phyloP scores from a whole-genome alignment of 2,888 invertebrate species.

The Gastracanthus pulcherrimus region DNA sequence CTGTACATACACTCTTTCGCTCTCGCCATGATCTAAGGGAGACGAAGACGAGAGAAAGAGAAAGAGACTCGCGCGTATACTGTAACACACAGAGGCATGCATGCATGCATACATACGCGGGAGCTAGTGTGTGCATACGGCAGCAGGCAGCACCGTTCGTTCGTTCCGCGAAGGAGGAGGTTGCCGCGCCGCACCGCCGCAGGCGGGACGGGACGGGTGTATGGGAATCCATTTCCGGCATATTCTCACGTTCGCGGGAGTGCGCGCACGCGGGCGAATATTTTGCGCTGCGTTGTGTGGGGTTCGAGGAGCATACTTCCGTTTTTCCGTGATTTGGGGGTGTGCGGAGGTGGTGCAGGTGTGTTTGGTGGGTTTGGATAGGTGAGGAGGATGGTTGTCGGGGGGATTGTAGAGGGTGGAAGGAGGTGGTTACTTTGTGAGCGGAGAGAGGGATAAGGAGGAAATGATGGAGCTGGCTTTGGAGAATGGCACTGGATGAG shows the following conservation, averaged over 20 bases:
- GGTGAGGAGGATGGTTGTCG: neutral
- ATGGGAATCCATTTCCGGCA: constrained; percentile 70
- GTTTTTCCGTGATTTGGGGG: neutral
- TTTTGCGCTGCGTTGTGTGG: neutral
- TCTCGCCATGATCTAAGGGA: constrained; percentile 3
- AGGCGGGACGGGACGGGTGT: constrained; percentile 48
- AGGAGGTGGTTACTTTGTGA: neutral
- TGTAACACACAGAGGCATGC: too few relatives aligned
- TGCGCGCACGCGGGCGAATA: neutral
- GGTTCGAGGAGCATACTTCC: neutral
- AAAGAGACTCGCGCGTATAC: too few relatives aligned
- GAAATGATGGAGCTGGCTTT: neutral
- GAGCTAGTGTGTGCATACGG: neutral
- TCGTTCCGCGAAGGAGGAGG: constrained; percentile 38
- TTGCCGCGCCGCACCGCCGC: constrained; percentile 13
- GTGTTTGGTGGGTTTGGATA: too few relatives aligned
- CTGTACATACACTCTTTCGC: too few relatives aligned
- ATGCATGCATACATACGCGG: neutral
- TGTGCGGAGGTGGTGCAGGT: neutral
- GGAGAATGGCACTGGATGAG: neutral
- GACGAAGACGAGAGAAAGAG: neutral
- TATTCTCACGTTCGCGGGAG: constrained; percentile 67
- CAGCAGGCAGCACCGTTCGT: constrained; percentile 19
- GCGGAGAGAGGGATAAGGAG: neutral
- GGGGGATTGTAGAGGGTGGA: too few relatives aligned